Conservation (phyloP, 2,113 vertebrate species). For the Brachionichthys hirsutus region DNA sequence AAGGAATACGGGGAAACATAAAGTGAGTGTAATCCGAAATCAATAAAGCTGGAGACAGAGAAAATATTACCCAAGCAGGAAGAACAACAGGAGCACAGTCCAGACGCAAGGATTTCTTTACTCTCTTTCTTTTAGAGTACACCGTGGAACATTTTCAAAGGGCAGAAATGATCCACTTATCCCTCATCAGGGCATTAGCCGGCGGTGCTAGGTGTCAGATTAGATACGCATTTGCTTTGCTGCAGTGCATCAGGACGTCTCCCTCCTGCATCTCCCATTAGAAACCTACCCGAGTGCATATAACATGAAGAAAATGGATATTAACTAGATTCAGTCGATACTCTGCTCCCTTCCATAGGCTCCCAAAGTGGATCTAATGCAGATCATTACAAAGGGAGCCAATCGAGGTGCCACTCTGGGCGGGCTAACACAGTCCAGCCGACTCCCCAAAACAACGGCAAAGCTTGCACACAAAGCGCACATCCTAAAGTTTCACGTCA, state of each 20-base stretch:
- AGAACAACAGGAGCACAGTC: conserved; percentile 40
- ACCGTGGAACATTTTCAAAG: conserved; percentile 37
- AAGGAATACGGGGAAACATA: conserved; percentile 51
- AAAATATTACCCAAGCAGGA: conserved; percentile 45
- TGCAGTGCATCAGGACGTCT: conserved; percentile 74
- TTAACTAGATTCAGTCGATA: conserved; percentile 83
- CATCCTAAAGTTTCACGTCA: too few species aligned
- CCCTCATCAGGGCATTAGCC: conserved; percentile 77
- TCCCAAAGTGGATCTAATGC: conserved; percentile 87
- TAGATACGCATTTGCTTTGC: conserved; percentile 78
- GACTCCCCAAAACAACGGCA: conserved; percentile 42
- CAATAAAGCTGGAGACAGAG: conserved; percentile 61
- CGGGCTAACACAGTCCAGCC: conserved; percentile 60
- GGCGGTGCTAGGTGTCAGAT: conserved; percentile 80
- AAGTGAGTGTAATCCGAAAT: conserved; percentile 62
- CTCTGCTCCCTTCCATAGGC: conserved; percentile 83
- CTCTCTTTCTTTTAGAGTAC: conserved; percentile 34
- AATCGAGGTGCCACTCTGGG: conserved; percentile 83
- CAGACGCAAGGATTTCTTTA: conserved; percentile 31
- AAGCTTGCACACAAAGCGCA: conserved; percentile 8
- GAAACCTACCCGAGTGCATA: conserved; percentile 76
- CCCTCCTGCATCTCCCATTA: conserved; percentile 70
- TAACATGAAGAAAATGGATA: conserved; percentile 91
- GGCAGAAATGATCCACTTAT: conserved; percentile 68
- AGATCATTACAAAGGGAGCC: conserved; percentile 82